These are phyloP conservation scores for Narcine bancroftii DNA, from an alignment of 2,113 vertebrate genomes.

Conservation along the genomic window DNA sequence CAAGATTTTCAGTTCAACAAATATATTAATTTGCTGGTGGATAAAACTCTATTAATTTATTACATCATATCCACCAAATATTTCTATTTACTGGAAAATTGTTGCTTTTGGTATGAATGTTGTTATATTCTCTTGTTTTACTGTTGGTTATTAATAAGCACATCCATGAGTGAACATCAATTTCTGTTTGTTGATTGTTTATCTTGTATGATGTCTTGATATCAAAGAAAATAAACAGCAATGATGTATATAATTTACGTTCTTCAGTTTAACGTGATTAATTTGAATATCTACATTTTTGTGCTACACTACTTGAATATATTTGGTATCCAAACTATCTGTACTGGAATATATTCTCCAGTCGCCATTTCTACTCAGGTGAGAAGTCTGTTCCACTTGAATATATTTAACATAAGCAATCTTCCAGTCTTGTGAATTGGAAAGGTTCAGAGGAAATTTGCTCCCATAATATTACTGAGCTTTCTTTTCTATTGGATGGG, in stretches of 20 bases:
- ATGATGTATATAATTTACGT: no score
- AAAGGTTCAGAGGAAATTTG: background rate
- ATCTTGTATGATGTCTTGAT: no score
- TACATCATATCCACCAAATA: no score
- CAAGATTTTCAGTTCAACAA: background rate
- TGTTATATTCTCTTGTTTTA: background rate
- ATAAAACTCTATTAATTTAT: background rate
- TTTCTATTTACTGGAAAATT: no score
- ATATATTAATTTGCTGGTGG: background rate
- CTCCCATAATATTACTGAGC: background rate
- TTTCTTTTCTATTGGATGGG: background rate
- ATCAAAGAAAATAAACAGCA: no score
- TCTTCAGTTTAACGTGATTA: no score
- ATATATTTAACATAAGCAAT: background rate
- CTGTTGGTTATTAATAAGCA: background rate
- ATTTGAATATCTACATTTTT: no score
- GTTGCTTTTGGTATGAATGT: background rate
- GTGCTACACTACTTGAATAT: no score
- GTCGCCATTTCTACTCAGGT: no score
- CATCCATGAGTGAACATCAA: background rate
- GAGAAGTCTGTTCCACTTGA: no score
- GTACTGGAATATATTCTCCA: no score
- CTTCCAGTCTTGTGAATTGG: background rate
- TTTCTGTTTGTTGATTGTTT: background rate
- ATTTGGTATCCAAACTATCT: no score